Percentiles rank a stretch among this genome's conserved stretches.
These are phyloP conservation scores for Oedothorax gibbosus DNA, from an alignment of 1,140 invertebrate genomes.

Conservation along the genomic window DNA sequence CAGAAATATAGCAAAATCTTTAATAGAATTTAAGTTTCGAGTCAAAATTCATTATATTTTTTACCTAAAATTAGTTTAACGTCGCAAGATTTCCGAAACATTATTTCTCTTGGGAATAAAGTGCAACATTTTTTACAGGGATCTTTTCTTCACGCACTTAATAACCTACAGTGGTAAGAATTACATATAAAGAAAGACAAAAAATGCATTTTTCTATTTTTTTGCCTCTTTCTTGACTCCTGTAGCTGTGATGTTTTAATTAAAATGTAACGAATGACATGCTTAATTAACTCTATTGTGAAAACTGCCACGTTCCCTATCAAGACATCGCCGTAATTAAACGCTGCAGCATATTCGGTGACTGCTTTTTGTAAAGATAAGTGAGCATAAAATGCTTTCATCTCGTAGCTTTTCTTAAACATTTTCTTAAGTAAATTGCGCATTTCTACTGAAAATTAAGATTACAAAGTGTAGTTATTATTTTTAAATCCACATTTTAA, in stretches of 20 bases:
- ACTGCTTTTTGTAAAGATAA: too few species aligned
- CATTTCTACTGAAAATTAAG: too few species aligned
- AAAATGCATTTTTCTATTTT: conserved; percentile 15
- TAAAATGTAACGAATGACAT: conserved; percentile 36
- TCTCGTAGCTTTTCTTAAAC: too few species aligned
- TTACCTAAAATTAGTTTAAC: too few species aligned
- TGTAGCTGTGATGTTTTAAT: conserved; percentile 7
- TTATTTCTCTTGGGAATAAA: neutral
- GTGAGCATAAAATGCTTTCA: too few species aligned
- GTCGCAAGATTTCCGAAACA: too few species aligned
- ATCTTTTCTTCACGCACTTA: neutral
- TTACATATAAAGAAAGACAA: conserved; percentile 14
- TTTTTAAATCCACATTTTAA: too few species aligned
- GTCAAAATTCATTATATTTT: too few species aligned
- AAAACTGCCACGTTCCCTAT: neutral
- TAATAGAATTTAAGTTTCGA: too few species aligned
- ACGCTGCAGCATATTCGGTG: neutral
- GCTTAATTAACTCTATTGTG: conserved; percentile 29
- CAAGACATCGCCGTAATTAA: neutral
- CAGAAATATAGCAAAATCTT: too few species aligned
- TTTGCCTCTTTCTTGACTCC: neutral
- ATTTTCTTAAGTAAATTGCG: too few species aligned
- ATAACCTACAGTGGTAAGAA: conserved; percentile 13
- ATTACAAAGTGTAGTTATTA: too few species aligned
- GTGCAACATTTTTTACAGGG: neutral